These are phyloP conservation scores for Drosophila funebris DNA, from an alignment of 1,140 invertebrate genomes.

Conservation along the genomic window DNA sequence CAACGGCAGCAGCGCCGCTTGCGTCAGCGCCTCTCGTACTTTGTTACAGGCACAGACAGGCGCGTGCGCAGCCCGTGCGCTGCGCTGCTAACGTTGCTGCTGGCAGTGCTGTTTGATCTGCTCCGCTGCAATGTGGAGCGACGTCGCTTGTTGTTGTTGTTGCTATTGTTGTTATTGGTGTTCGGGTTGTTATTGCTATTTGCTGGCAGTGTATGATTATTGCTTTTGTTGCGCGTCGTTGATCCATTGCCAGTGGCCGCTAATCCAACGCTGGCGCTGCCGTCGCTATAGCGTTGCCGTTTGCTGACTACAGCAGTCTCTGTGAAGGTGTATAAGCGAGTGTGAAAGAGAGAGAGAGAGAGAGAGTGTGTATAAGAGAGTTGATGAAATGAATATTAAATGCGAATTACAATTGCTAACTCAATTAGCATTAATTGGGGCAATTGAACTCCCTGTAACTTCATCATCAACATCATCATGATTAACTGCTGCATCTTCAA, in stretches of 20 bases:
- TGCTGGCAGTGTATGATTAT: conserved; percentile 73
- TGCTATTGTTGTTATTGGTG: conserved; percentile 46
- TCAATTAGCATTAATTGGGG: conserved; percentile 39
- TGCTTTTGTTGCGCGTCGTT: conserved; percentile 68
- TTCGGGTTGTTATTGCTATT: conserved; percentile 45
- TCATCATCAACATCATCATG: conserved; percentile 19
- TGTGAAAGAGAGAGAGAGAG: background rate
- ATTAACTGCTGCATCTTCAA: conserved; percentile 39
- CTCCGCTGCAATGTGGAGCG: conserved; percentile 55
- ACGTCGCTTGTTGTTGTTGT: conserved; percentile 51
- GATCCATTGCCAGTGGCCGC: conserved; percentile 31
- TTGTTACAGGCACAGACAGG: conserved; percentile 68
- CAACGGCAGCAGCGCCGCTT: conserved; percentile 58
- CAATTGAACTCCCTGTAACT: conserved; percentile 39
- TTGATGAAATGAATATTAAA: conserved; percentile 33
- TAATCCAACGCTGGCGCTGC: conserved; percentile 25
- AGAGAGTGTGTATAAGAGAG: conserved; percentile 32
- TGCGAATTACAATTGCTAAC: conserved; percentile 44
- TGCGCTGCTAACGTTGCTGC: conserved; percentile 9
- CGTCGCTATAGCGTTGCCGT: conserved; percentile 66
- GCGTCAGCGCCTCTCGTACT: conserved; percentile 76
- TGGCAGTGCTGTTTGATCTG: conserved; percentile 37
- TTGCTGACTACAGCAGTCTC: conserved; percentile 55
- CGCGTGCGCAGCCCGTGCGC: conserved; percentile 67
- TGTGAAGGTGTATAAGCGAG: conserved; percentile 8